phyloP scores from a whole-genome alignment of 2,888 invertebrate species.

The Antheraea assamensis region DNA sequence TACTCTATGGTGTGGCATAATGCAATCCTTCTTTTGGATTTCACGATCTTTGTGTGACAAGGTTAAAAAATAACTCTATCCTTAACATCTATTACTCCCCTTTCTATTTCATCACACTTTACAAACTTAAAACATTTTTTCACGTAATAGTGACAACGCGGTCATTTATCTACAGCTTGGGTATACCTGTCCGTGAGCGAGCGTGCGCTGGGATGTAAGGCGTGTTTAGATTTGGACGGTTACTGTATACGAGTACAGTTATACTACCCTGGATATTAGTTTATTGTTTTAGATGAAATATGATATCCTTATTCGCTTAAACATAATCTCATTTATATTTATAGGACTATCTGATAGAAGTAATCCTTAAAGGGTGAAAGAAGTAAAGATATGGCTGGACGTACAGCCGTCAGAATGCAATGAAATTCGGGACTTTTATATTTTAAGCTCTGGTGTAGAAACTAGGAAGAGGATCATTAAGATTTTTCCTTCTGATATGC shows the following conservation, averaged over 20 bases:
- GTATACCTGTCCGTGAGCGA: slow-evolving; percentile 5
- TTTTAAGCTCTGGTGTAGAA: neutral
- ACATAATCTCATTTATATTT: neutral
- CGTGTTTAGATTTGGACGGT: neutral
- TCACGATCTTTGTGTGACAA: too few species aligned
- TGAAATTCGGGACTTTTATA: too few species aligned
- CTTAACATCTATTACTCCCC: neutral
- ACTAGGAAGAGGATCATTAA: neutral
- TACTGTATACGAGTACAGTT: neutral
- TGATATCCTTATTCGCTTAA: neutral
- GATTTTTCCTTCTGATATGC: neutral
- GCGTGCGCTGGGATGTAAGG: neutral
- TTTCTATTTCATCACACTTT: neutral
- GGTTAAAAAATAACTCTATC: neutral
- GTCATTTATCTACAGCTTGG: slow-evolving; percentile 4
- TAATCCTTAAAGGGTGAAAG: neutral
- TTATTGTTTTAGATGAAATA: neutral
- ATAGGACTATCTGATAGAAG: neutral
- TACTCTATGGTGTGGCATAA: too few species aligned
- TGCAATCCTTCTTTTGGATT: too few species aligned
- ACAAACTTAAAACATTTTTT: slow-evolving; percentile 2
- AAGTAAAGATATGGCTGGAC: neutral
- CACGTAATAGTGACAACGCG: neutral
- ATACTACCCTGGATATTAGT: neutral
- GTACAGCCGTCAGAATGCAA: neutral